A percentile compares a stretch with the other conserved stretches of the same genome.
Conservation (phyloP, 2,888 invertebrate genomes). For the Acanthococcus lagerstroemiae region DNA sequence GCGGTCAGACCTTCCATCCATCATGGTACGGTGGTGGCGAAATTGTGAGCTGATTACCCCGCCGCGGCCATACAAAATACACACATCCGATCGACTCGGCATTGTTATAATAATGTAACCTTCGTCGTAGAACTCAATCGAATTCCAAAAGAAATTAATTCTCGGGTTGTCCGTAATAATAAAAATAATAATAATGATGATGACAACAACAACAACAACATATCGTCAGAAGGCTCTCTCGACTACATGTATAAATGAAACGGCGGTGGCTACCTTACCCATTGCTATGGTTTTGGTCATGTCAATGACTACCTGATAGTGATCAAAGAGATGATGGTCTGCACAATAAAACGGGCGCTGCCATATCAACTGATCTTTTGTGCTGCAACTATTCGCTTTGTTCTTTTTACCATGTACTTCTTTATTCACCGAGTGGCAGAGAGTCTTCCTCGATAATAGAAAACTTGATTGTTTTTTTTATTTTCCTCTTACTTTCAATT, state of each 20-base stretch:
- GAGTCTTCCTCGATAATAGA: neutral
- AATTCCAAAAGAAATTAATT: neutral
- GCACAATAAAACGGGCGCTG: neutral
- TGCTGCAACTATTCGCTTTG: slow-evolving; percentile 1
- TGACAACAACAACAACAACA: neutral
- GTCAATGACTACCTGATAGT: neutral
- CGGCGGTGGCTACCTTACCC: neutral
- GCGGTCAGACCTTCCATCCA: too few species aligned
- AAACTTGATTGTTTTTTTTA: neutral
- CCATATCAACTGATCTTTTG: neutral
- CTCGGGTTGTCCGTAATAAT: neutral
- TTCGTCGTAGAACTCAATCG: neutral
- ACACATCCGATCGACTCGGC: too few species aligned
- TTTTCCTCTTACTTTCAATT: neutral
- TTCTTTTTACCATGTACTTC: neutral
- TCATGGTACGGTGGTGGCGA: too few species aligned
- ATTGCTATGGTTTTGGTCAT: neutral
- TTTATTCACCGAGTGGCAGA: neutral
- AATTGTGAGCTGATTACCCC: too few species aligned
- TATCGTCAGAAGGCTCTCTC: neutral
- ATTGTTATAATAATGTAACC: neutral
- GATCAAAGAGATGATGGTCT: neutral
- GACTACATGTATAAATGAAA: neutral
- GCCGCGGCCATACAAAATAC: too few species aligned
- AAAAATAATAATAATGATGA: too few species aligned